Percentiles rank a stretch among this genome's conserved stretches.
phyloP scores from a whole-genome alignment of 2,888 invertebrate species.

The Phragmatobia fuliginosa region DNA sequence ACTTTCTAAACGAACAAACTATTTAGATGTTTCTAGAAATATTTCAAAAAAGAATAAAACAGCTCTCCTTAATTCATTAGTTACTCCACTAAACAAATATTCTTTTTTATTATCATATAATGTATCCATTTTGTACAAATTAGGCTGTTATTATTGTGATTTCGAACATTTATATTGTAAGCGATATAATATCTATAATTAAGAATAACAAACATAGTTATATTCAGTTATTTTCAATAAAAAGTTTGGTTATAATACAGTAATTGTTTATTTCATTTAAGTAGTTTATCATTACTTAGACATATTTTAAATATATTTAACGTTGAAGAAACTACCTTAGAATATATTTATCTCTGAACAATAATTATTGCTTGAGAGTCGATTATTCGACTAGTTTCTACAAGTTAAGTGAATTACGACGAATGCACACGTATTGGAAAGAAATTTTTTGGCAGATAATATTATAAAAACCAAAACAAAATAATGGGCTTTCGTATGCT shows the following conservation, averaged over 20 bases:
- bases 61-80: constrained; percentile 3
- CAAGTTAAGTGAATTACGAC: no score
- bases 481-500: no score
- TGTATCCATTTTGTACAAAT: constrained; percentile 49
- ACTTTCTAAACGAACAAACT: not conserved
- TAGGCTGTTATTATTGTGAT: constrained; percentile 58
- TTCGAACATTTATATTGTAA: constrained; percentile 42
- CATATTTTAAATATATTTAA: no score
- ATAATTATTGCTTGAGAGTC: no score
- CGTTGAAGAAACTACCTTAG: no score
- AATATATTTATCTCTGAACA: no score
- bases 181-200: constrained; percentile 41
- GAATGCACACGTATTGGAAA: no score
- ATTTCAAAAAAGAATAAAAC: constrained; percentile 23
- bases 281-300: not conserved
- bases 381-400: no score
- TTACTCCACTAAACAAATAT: constrained; percentile 38
- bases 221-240: constrained; percentile 57
- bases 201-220: constrained; percentile 43
- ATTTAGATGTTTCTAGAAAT: not conserved
- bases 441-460: no score
- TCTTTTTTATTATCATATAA: constrained; percentile 28
- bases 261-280: not conserved
- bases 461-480: no score
- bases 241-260: constrained; percentile 36